A percentile compares a stretch with the other conserved stretches of the same genome.
These are phyloP conservation scores for Eueides isabella DNA, from an alignment of 1,140 invertebrate species.

Conservation along the genomic window DNA sequence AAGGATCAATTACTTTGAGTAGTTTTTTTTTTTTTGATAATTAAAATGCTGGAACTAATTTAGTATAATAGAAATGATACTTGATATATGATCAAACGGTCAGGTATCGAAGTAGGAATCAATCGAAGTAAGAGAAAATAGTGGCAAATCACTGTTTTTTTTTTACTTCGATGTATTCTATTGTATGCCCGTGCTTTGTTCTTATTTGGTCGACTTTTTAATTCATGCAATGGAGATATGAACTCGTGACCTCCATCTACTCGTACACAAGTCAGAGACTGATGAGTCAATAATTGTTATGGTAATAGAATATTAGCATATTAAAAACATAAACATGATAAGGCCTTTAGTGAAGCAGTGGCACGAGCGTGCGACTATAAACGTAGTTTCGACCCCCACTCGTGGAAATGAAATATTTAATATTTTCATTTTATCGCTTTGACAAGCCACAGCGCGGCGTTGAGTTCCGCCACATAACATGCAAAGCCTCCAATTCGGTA, in stretches of 20 bases:
- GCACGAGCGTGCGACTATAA: no score
- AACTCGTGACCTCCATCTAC: background rate
- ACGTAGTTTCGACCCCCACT: no score
- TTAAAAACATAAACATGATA: background rate
- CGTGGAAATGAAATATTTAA: no score
- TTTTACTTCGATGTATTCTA: background rate
- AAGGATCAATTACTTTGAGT: background rate
- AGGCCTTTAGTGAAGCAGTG: no score
- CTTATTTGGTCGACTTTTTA: background rate
- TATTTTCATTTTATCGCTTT: no score
- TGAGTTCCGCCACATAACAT: no score
- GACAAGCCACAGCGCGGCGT: no score
- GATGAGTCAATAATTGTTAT: background rate
- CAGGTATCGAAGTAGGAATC: background rate
- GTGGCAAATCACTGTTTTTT: conserved; percentile 7
- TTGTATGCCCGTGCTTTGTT: background rate
- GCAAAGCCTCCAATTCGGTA: no score
- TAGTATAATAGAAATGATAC: background rate
- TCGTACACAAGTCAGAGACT: background rate
- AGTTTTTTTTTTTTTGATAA: no score
- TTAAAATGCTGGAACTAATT: background rate
- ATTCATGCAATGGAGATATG: background rate
- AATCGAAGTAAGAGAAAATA: background rate
- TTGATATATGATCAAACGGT: background rate
- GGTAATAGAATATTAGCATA: conserved; percentile 1